Base-by-base conservation (phyloP, 2,888 invertebrate species). In the Blastobasis adustella region DNA sequence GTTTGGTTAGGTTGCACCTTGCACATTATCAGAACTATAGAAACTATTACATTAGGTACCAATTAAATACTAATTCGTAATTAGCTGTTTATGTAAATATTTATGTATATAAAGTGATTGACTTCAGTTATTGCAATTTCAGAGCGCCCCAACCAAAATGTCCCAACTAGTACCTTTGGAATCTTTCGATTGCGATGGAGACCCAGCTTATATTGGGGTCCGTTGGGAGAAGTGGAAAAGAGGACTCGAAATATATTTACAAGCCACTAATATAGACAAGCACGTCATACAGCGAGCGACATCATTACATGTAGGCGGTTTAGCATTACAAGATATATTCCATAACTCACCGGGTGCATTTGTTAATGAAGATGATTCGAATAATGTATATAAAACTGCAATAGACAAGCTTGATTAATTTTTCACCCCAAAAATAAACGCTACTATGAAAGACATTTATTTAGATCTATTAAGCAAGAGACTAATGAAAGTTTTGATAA, bases 391-490 rank as follows among this genome's bases (percentile, higher is more conserved):
- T 44, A 36, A 42, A 4, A 36, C 37, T 1, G 53, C 57, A 5
- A 36, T 60, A 10, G 5, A 54, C 6, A 66, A 62, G 47, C 44
- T 63, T 6, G 56, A 66, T 46, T 54, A 58, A 46, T 67, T 58
- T 46, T 66, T 66, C 46, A 45, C 51, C 5, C 66, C 66, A 3
- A 64, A 66, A 43, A 63, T 63, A 53, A 62, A 57, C 49, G 45
- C 50, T 4, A 63, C 51, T 53, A 43, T 38, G 70, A 73, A 59
- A 48, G 69, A 8, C 66, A 72, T 56, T 8, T 68, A 4, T 71
- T 71, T 53, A 52, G 69, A 3, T 50, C 59, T 9, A 50, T 67
- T 5, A 68, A 63, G 52, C 68, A 66, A 47, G 65, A 70, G 68
- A 65, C 43, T n/a, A n/a, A n/a, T n/a, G n/a, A n/a, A n/a, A n/a